Conservation (phyloP, 2,888 invertebrate genomes). For the Drosophila pseudotakahashii region DNA sequence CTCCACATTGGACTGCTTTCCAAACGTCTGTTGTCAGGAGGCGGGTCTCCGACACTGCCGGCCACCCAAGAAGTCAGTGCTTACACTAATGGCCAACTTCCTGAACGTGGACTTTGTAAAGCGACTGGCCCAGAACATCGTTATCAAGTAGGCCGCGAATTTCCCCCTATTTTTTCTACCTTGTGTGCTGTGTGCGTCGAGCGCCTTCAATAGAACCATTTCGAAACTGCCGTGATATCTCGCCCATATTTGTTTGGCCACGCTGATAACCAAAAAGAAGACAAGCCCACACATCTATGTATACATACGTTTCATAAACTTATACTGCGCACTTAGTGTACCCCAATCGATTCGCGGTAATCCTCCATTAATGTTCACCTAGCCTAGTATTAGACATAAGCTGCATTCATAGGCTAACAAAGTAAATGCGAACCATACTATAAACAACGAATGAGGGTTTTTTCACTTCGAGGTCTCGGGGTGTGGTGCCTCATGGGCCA, state of each 20-base stretch:
- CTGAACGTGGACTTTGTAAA: slow-evolving; percentile 84
- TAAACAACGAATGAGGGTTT: background rate
- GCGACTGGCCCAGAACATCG: slow-evolving; percentile 83
- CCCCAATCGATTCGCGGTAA: slow-evolving; percentile 11
- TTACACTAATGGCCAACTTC: slow-evolving; percentile 87
- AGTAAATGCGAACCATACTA: slow-evolving; percentile 49
- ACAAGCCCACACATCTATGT: slow-evolving; percentile 4
- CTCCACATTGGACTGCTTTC: slow-evolving; percentile 90
- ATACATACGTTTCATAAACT: slow-evolving; percentile 9
- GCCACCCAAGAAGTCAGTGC: slow-evolving; percentile 89
- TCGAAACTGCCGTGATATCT: slow-evolving; percentile 51
- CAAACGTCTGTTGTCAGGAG: slow-evolving; percentile 92
- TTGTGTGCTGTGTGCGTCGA: slow-evolving; percentile 3
- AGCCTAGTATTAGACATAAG: slow-evolving; percentile 44
- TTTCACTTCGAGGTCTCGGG: slow-evolving; percentile 12
- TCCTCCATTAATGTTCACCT: slow-evolving; percentile 17
- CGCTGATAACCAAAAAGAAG: slow-evolving; percentile 49
- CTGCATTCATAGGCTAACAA: slow-evolving; percentile 51
- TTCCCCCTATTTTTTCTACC: slow-evolving; percentile 22
- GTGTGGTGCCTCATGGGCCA: background rate
- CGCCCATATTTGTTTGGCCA: slow-evolving; percentile 30
- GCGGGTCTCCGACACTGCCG: slow-evolving; percentile 89
- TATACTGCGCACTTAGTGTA: slow-evolving; percentile 36
- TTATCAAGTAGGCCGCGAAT: slow-evolving; percentile 74
- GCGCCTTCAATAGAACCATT: slow-evolving; percentile 19